These are phyloP conservation scores for Girardia tigrina DNA, from an alignment of 2,888 invertebrate genomes.

Conservation along the genomic window DNA sequence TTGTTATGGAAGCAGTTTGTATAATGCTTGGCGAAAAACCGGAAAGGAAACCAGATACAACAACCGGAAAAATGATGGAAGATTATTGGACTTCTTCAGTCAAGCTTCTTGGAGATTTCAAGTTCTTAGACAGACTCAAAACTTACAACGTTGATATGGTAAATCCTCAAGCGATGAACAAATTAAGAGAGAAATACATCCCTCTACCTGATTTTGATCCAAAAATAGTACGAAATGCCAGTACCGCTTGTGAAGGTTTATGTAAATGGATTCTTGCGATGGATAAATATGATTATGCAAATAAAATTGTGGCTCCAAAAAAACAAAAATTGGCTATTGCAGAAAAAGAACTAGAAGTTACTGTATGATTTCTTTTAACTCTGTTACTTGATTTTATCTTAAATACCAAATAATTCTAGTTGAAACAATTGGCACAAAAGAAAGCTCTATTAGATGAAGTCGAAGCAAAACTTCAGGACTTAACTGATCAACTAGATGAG, in stretches of 20 bases:
- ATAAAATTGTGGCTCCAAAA: constrained; percentile 71
- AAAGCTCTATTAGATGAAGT: constrained; percentile 72
- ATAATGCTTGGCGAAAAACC: constrained; percentile 79
- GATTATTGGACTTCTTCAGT: constrained; percentile 84
- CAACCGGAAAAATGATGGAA: constrained; percentile 67
- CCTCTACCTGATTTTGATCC: constrained; percentile 75
- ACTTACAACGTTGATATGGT: constrained; percentile 90
- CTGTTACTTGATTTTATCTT: background rate
- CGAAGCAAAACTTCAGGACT: constrained; percentile 69
- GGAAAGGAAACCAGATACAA: constrained; percentile 73
- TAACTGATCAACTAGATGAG: constrained; percentile 87
- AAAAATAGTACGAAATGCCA: constrained; percentile 63
- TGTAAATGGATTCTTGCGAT: constrained; percentile 90
- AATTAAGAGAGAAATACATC: constrained; percentile 72
- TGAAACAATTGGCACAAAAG: constrained; percentile 82
- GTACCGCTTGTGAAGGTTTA: constrained; percentile 53
- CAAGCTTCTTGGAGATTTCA: constrained; percentile 72
- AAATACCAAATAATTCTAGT: constrained; percentile 47
- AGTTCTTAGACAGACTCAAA: constrained; percentile 74
- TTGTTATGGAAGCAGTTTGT: constrained; percentile 82
- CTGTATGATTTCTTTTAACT: constrained; percentile 25
- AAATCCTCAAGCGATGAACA: constrained; percentile 67
- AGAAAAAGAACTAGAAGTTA: constrained; percentile 63
- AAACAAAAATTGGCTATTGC: constrained; percentile 73
- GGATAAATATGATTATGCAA: constrained; percentile 86